Conservation (phyloP, 2,113 vertebrate genomes). For the Crotalus viridis region DNA sequence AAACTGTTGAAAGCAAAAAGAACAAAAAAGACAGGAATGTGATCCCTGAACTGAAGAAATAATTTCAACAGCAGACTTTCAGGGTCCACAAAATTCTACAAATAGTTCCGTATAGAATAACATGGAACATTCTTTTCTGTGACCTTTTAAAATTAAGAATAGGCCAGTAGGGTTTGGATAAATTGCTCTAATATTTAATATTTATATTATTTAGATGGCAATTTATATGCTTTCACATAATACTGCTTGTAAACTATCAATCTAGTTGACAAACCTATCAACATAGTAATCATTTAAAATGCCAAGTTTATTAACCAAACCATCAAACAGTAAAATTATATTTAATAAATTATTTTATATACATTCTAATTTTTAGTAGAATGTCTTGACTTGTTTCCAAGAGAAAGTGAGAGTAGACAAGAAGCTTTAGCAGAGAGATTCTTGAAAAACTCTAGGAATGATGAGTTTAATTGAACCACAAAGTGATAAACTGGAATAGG, state of each 20-base stretch:
- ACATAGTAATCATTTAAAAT: not conserved
- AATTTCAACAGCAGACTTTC: not conserved
- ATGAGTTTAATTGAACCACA: not conserved
- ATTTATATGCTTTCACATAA: not conserved
- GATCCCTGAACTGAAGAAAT: constrained; percentile 12
- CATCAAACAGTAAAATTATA: not conserved
- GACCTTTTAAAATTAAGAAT: constrained; percentile 8
- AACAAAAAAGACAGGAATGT: not conserved
- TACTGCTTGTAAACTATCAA: not conserved
- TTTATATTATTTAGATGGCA: not conserved
- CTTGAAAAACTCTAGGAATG: not conserved
- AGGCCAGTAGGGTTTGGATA: constrained; percentile 5
- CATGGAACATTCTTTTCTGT: constrained; percentile 10
- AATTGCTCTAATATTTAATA: not conserved
- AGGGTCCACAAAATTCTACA: not conserved
- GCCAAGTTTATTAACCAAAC: not conserved
- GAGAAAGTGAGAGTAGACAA: not conserved
- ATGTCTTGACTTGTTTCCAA: not conserved
- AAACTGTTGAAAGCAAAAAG: constrained; percentile 6
- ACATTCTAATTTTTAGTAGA: not conserved
- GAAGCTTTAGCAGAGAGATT: not conserved
- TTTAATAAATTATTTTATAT: not conserved
- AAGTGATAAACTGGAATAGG: not conserved
- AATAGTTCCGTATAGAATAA: not conserved
- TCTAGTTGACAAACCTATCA: not conserved